Evolutionary conservation across 1,140 invertebrate species (phyloP), one percentile per base, ranked within the genome.

Genomic region (Sesamia nonagrioides): DNA sequence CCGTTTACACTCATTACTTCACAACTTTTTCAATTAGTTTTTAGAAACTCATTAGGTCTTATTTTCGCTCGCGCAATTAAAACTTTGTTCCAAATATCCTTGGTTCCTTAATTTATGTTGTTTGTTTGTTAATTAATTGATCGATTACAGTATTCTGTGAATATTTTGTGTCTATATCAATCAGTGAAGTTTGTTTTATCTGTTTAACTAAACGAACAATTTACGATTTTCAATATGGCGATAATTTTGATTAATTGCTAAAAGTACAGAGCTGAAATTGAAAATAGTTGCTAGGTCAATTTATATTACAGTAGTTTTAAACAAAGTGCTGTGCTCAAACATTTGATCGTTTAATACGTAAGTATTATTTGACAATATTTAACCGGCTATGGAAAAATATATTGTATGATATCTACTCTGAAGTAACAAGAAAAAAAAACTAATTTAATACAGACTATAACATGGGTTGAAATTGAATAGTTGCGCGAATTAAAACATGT

Each of bases 111-210:
- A 74, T 42, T 75, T 63, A n/a, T 63, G 21, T 45, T 63, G 40
- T 63, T 61, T 63, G 73, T 75, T 27, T 74, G 72, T 45, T 75
- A 75, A 75, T 75, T 75, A 75, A 61, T 75, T 75, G 58, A 61
- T 75, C 58, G 73, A 45, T 61, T 60, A 61, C 54, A 45, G 42
- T n/a, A 3, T 58, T 58, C 58, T 48, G 73, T 61, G 56, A 75
- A 75, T 75, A 48, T 63, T 75, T 63, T 35, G 40, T 50, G 56
- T 63, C 58, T 63, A 75, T 75, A 63, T 60, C 18, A 50, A 69
- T 69, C 45, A 50, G 66, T 35, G 45, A 48, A 69, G 66, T 69
- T 69, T 69, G 45, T 50, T 69, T 27, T 69, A n/a, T 15, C 35
- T 69, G 66, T 69, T 69, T 69, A n/a, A 69, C 45, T 69, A 50